Conservation (phyloP, 1,140 invertebrate species). For the Anastrepha ludens region DNA sequence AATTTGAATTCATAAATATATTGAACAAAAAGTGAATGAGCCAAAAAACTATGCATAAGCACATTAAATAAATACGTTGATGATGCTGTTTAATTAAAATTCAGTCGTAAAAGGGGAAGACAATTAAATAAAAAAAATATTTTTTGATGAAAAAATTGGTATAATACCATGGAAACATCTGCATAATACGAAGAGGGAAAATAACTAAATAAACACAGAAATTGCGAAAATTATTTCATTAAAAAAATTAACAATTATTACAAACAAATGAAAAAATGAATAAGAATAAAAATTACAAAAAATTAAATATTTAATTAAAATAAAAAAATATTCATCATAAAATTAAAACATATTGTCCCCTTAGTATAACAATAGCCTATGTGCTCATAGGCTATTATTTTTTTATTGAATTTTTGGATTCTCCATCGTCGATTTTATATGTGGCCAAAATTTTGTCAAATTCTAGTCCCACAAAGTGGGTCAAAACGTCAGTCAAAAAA, state of each 20-base stretch:
- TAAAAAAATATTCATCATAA: too few species aligned
- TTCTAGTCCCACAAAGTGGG: too few species aligned
- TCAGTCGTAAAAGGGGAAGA: too few species aligned
- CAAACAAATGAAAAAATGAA: neutral
- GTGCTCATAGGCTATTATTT: too few species aligned
- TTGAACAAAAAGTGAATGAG: neutral
- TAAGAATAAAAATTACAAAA: neutral
- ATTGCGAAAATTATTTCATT: neutral
- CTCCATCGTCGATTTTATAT: too few species aligned
- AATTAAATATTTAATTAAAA: too few species aligned
- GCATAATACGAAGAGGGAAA: neutral
- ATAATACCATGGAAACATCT: neutral
- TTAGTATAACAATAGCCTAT: too few species aligned
- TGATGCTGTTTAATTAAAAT: conserved; percentile 15
- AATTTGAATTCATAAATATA: neutral
- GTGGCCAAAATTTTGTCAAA: too few species aligned
- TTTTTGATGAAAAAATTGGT: neutral
- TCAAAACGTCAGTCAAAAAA: too few species aligned
- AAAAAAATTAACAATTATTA: neutral
- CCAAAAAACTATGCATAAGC: neutral
- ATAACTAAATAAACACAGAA: neutral
- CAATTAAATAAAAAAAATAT: too few species aligned
- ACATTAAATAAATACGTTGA: neutral
- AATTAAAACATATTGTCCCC: too few species aligned
- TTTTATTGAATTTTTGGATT: too few species aligned